Evolutionary conservation across 2,797 vertebrate species (phyloP).

Genomic region (Halcyon leucocephala): DNA sequence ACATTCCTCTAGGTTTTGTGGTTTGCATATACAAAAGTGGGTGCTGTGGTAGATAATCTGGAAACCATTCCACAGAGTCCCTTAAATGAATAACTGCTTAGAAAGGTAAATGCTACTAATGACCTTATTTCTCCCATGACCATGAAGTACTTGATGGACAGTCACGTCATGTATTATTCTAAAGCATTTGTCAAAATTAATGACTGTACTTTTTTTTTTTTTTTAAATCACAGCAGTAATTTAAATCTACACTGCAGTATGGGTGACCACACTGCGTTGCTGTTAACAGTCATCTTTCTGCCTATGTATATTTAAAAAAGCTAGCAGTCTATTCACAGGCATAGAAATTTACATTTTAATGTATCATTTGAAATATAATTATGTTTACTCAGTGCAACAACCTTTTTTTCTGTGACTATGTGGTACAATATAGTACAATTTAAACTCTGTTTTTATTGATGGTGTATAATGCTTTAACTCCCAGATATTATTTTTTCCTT

Average conservation of each 20-base stretch:
- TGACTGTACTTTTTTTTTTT: background rate
- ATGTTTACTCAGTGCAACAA: background rate
- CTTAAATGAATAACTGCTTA: background rate
- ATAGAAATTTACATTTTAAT: background rate
- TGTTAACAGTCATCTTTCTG: background rate
- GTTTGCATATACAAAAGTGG: background rate
- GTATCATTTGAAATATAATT: background rate
- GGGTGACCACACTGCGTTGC: background rate
- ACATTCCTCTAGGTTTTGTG: background rate
- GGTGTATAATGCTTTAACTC: background rate
- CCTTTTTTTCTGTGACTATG: background rate
- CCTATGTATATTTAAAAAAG: background rate
- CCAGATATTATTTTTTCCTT: background rate
- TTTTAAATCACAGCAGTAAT: background rate
- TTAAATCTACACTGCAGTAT: background rate
- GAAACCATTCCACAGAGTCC: background rate
- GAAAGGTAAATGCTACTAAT: background rate
- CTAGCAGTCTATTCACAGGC: background rate
- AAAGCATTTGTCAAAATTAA: background rate
- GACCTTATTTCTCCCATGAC: background rate
- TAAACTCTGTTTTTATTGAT: background rate
- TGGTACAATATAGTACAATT: background rate
- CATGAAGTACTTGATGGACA: background rate
- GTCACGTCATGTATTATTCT: background rate
- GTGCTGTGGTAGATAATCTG: background rate